Evolutionary conservation across 2,113 vertebrate species (phyloP).

Genomic region (Malurus melanocephalus): DNA sequence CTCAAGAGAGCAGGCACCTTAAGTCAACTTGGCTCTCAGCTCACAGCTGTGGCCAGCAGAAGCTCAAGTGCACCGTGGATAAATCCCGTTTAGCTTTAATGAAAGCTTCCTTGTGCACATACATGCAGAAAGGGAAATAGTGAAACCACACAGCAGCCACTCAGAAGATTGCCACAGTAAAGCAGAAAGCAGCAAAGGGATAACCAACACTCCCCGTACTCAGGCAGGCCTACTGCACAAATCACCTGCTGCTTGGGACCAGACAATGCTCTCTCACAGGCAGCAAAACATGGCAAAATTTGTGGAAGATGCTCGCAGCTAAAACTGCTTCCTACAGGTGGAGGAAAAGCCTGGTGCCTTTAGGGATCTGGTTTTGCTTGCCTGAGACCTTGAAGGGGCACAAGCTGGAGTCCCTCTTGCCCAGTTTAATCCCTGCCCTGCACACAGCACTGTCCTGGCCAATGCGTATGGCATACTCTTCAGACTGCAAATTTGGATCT

Average conservation of each 20-base stretch:
- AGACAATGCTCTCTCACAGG: neutral
- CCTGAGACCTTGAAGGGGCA: neutral
- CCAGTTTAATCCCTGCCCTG: neutral
- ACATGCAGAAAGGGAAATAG: neutral
- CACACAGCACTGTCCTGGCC: neutral
- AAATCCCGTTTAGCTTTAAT: neutral
- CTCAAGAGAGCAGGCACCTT: neutral
- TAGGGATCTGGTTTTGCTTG: neutral
- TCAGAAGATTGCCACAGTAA: neutral
- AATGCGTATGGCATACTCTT: neutral
- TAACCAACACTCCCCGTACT: neutral
- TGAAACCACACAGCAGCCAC: neutral
- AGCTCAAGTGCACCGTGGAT: neutral
- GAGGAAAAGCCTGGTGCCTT: neutral
- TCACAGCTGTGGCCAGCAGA: neutral
- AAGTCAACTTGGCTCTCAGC: neutral
- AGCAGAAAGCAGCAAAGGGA: neutral
- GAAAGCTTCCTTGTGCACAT: accelerated
- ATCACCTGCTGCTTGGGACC: neutral
- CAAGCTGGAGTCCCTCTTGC: neutral
- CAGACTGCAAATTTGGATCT: neutral
- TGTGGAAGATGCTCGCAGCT: neutral
- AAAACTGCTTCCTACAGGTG: neutral
- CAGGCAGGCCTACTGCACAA: neutral
- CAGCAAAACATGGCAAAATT: neutral